Evolutionary conservation across 2,797 vertebrate genomes (phyloP).

Genomic region (Spondyliosoma cantharus): DNA sequence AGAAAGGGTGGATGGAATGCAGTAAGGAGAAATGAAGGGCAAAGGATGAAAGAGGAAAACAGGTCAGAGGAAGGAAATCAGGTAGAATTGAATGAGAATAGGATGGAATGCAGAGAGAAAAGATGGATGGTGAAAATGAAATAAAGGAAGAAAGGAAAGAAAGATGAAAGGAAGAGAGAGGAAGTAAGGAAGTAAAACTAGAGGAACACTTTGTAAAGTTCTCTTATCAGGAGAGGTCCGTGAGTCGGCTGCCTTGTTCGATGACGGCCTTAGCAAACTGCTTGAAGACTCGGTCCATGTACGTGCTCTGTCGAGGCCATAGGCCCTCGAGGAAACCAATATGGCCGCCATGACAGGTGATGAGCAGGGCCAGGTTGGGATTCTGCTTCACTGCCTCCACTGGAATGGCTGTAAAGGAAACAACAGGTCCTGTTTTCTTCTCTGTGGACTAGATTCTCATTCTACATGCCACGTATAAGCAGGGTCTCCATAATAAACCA

Average conservation of each 20-base stretch:
- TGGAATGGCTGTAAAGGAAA: conserved; percentile 89
- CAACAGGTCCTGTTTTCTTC: neutral
- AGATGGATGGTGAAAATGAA: conserved; percentile 3
- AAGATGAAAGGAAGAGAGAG: conserved; percentile 22
- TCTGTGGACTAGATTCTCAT: neutral
- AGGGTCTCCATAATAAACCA: neutral
- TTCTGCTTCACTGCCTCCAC: conserved; percentile 97
- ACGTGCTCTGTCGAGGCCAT: conserved; percentile 96
- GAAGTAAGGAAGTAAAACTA: conserved; percentile 18
- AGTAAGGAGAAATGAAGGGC: conserved; percentile 18
- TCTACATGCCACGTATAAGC: neutral
- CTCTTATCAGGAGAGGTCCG: conserved; percentile 76
- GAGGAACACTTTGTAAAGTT: conserved; percentile 40
- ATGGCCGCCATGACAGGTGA: conserved; percentile 96
- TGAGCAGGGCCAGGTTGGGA: conserved; percentile 94
- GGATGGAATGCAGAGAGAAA: neutral
- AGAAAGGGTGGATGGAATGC: conserved; percentile 31
- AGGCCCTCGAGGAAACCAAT: conserved; percentile 98
- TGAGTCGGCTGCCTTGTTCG: conserved; percentile 89
- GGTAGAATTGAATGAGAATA: neutral
- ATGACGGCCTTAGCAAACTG: conserved; percentile 96
- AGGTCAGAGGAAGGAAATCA: neutral
- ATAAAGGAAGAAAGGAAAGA: conserved; percentile 37
- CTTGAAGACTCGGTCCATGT: conserved; percentile 99
- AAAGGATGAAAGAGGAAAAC: conserved; percentile 20